phyloP scores from a whole-genome alignment of 2,888 invertebrate species.

The Rhingia campestris region DNA sequence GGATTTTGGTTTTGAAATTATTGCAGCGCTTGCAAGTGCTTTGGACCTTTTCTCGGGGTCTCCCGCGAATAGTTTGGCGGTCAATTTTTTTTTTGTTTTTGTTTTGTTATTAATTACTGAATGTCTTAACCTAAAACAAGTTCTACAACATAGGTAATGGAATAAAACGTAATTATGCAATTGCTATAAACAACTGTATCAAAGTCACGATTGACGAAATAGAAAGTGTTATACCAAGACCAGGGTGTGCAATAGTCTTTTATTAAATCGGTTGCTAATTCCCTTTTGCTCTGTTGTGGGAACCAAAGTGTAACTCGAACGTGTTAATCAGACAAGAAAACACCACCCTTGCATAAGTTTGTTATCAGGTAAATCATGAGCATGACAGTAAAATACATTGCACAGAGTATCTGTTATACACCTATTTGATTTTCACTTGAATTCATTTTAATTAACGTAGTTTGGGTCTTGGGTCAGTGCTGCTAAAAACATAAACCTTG shows the following conservation, averaged over 20 bases:
- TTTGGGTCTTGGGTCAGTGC: slow-evolving; percentile 15
- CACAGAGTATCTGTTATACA: neutral
- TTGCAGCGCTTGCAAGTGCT: slow-evolving; percentile 64
- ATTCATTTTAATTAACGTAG: slow-evolving; percentile 23
- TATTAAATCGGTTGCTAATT: slow-evolving; percentile 51
- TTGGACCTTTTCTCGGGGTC: slow-evolving; percentile 64
- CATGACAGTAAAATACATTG: neutral
- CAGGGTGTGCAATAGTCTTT: slow-evolving; percentile 32
- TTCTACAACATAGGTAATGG: slow-evolving; percentile 44
- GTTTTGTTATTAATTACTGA: neutral
- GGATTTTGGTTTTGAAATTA: slow-evolving; percentile 61
- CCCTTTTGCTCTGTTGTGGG: slow-evolving; percentile 40
- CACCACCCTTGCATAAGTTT: slow-evolving; percentile 34
- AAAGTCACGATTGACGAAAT: slow-evolving; percentile 62
- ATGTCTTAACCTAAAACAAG: slow-evolving; percentile 9
- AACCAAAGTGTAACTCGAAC: slow-evolving; percentile 43
- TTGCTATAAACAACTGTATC: slow-evolving; percentile 32
- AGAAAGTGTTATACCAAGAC: slow-evolving; percentile 63
- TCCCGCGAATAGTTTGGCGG: slow-evolving; percentile 60
- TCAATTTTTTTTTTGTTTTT: slow-evolving; percentile 47
- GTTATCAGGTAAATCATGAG: slow-evolving; percentile 46
- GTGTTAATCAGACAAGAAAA: slow-evolving; percentile 43
- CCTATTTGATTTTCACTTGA: neutral
- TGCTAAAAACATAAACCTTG: slow-evolving; percentile 29
- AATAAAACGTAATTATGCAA: slow-evolving; percentile 57